Percentiles rank a stretch among this genome's conserved stretches.
Conservation (phyloP, 2,113 vertebrate genomes). For the Barnardius zonarius region DNA sequence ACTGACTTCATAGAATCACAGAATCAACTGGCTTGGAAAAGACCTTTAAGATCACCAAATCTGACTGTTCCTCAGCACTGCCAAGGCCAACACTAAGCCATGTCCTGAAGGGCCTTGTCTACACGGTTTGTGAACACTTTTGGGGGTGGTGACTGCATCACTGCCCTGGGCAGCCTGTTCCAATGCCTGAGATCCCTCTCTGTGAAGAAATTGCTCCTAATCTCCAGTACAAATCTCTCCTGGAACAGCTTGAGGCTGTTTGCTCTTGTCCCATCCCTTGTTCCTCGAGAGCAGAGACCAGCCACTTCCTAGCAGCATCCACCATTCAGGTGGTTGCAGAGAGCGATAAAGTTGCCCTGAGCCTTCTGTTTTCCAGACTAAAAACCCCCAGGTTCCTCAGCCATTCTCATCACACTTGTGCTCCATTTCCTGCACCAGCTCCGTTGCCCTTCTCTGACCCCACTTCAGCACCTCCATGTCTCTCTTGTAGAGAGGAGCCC, state of each 20-base stretch:
- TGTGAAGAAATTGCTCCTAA: neutral
- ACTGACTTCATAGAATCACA: neutral
- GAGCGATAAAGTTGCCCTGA: neutral
- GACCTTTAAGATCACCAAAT: neutral
- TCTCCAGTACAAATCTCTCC: neutral
- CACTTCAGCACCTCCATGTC: neutral
- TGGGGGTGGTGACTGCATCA: neutral
- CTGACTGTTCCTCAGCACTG: neutral
- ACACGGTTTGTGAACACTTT: neutral
- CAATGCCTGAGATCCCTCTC: neutral
- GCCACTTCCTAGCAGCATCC: neutral
- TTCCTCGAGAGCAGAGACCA: neutral
- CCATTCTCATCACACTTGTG: neutral
- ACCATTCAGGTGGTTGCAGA: neutral
- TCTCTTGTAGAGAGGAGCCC: neutral
- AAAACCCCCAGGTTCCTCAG: neutral
- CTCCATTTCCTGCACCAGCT: neutral
- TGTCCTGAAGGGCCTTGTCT: neutral
- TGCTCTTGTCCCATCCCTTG: neutral
- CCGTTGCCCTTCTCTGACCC: neutral
- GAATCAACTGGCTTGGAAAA: neutral
- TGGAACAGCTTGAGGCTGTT: neutral
- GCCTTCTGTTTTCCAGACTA: neutral
- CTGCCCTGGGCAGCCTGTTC: neutral
- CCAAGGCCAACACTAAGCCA: neutral